Conservation (phyloP, 2,113 vertebrate genomes). For the Ranitomeya imitator region DNA sequence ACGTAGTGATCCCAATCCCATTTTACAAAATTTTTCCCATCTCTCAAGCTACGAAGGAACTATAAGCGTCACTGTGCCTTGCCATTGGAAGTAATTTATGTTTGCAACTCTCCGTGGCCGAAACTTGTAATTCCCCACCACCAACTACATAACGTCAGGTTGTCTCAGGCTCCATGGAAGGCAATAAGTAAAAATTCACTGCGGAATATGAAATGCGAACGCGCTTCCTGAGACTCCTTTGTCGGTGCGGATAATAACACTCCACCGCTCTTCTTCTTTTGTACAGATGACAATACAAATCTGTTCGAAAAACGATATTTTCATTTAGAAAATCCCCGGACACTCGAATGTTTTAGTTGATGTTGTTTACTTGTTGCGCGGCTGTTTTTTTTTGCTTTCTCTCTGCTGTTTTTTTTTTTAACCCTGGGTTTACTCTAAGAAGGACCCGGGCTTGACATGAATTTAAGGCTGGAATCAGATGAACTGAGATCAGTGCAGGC, state of each 20-base stretch:
- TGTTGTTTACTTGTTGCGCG: slow-evolving; percentile 79
- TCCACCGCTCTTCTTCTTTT: slow-evolving; percentile 10
- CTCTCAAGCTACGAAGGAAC: too few species aligned
- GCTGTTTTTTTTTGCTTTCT: slow-evolving; percentile 54
- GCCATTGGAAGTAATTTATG: neutral
- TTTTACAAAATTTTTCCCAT: too few species aligned
- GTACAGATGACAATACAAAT: slow-evolving; percentile 36
- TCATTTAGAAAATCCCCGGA: slow-evolving; percentile 68
- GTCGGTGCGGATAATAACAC: slow-evolving; percentile 37
- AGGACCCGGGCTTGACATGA: slow-evolving; percentile 85
- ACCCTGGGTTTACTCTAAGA: slow-evolving; percentile 85
- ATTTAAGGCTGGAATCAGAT: slow-evolving; percentile 94
- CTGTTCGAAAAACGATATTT: slow-evolving; percentile 9
- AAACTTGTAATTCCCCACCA: neutral
- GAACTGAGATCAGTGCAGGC: slow-evolving; percentile 93
- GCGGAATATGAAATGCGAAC: neutral
- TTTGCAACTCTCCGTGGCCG: neutral
- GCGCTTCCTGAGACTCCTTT: slow-evolving; percentile 84
- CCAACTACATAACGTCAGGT: neutral
- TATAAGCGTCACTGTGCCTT: too few species aligned
- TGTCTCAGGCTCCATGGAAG: neutral
- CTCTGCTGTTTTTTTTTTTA: slow-evolving; percentile 86
- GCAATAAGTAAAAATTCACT: slow-evolving; percentile 21
- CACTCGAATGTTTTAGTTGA: slow-evolving; percentile 80
- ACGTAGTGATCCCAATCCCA: neutral